phyloP scores from a whole-genome alignment of 2,113 vertebrate species.

The Melanostigma gelatinosum region DNA sequence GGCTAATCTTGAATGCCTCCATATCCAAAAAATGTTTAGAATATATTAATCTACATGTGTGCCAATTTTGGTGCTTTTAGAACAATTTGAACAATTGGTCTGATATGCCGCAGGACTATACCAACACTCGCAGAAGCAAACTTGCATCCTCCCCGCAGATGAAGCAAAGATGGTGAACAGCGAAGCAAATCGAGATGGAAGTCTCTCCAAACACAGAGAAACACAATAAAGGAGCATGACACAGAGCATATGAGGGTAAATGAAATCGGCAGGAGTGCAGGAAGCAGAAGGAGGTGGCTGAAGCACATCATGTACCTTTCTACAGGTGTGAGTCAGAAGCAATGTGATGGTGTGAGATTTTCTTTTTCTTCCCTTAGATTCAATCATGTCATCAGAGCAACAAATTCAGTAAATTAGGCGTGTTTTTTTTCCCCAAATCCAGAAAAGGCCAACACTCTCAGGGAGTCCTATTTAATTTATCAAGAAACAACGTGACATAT shows the following conservation, averaged over 20 bases:
- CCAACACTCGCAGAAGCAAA: neutral
- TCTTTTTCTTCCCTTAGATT: neutral
- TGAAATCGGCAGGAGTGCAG: neutral
- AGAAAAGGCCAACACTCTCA: slow-evolving; percentile 14
- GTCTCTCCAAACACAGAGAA: slow-evolving; percentile 21
- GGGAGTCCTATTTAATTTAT: slow-evolving; percentile 22
- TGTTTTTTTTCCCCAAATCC: neutral
- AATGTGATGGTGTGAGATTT: neutral
- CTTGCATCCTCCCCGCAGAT: slow-evolving; percentile 21
- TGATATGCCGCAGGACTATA: too few relatives aligned
- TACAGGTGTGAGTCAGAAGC: neutral
- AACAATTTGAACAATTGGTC: too few relatives aligned
- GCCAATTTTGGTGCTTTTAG: too few relatives aligned
- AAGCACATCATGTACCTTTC: slow-evolving; percentile 2
- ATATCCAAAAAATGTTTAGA: too few relatives aligned
- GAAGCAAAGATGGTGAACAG: slow-evolving; percentile 13
- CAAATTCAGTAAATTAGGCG: neutral
- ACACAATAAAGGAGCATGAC: slow-evolving; percentile 2
- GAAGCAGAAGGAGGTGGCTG: neutral
- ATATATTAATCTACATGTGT: too few relatives aligned
- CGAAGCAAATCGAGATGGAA: neutral
- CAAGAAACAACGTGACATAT: slow-evolving; percentile 19
- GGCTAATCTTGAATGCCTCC: too few relatives aligned
- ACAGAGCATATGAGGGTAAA: neutral
- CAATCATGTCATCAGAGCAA: neutral